Percentiles rank a stretch among this genome's conserved stretches.
phyloP scores from a whole-genome alignment of 2,888 invertebrate species.

The Leptinotarsa juncta region DNA sequence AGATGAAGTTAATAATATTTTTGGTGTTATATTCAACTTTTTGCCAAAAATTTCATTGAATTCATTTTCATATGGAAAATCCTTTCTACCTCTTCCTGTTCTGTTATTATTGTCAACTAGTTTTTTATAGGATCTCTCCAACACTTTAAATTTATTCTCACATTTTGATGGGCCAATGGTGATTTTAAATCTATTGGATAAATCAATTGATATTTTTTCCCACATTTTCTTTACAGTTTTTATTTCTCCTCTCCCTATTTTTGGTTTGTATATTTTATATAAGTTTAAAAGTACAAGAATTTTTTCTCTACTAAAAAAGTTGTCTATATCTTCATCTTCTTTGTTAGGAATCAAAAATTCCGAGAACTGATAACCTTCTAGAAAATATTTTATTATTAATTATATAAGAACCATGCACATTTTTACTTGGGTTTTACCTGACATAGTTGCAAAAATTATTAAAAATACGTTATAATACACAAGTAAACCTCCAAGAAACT shows the following conservation, averaged over 20 bases:
- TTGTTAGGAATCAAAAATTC: no score
- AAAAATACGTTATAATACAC: no score
- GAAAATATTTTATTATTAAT: no score
- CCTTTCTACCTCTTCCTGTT: conserved; percentile 1
- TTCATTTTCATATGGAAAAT: conserved; percentile 24
- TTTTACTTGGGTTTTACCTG: no score
- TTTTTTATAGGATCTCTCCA: conserved; percentile 29
- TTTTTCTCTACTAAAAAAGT: neutral
- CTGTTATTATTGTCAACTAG: neutral
- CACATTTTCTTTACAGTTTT: conserved; percentile 35
- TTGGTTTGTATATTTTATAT: conserved; percentile 19
- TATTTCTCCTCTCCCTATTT: conserved; percentile 20
- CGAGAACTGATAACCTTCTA: no score
- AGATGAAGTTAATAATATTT: conserved; percentile 7
- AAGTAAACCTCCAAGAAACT: no score
- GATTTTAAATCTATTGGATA: conserved; percentile 6
- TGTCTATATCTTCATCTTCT: neutral
- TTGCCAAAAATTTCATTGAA: conserved; percentile 30
- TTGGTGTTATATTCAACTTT: conserved; percentile 8
- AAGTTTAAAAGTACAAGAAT: neutral
- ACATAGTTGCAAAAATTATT: no score
- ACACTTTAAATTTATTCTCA: conserved; percentile 35
- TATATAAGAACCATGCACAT: no score
- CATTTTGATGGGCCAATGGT: conserved; percentile 27
- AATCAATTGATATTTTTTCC: conserved; percentile 25